Conservation (phyloP, 2,113 vertebrate genomes). For the Anseranas semipalmata region DNA sequence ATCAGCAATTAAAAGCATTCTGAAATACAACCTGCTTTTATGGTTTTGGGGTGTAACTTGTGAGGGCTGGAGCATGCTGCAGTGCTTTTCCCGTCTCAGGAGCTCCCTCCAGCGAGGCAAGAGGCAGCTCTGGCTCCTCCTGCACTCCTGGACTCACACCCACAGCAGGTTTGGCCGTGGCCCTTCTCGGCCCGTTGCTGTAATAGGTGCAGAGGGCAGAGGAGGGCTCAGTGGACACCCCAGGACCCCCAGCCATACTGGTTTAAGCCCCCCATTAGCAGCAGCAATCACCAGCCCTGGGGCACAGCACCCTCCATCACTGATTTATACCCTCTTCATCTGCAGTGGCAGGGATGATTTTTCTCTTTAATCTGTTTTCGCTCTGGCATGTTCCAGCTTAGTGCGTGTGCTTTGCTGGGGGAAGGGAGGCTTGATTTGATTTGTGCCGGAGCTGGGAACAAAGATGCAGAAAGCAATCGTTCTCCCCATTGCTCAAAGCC, state of each 20-base stretch:
- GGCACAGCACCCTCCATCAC: background rate
- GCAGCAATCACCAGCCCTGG: background rate
- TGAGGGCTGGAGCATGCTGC: rapidly evolving
- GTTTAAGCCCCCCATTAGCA: background rate
- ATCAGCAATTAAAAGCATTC: background rate
- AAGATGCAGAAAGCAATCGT: background rate
- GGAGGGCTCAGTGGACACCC: rapidly evolving
- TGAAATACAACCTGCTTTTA: background rate
- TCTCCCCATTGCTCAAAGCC: background rate
- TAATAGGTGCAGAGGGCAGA: background rate
- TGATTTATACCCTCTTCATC: background rate
- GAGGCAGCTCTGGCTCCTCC: background rate
- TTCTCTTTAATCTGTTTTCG: slow-evolving; percentile 37
- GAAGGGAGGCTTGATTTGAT: slow-evolving; percentile 9
- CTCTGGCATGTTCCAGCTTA: background rate
- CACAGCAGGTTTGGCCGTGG: rapidly evolving
- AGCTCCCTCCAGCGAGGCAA: slow-evolving; percentile 24
- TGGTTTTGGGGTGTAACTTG: background rate
- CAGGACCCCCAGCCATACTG: rapidly evolving
- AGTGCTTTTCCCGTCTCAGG: background rate
- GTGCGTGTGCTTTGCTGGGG: background rate
- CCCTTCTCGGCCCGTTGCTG: background rate
- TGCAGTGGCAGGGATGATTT: background rate
- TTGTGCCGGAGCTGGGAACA: background rate
- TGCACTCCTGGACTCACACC: background rate